A percentile compares a stretch with the other conserved stretches of the same genome.
Evolutionary conservation across 1,140 invertebrate species (phyloP).

Genomic region (Phenacoccus solenopsis): DNA sequence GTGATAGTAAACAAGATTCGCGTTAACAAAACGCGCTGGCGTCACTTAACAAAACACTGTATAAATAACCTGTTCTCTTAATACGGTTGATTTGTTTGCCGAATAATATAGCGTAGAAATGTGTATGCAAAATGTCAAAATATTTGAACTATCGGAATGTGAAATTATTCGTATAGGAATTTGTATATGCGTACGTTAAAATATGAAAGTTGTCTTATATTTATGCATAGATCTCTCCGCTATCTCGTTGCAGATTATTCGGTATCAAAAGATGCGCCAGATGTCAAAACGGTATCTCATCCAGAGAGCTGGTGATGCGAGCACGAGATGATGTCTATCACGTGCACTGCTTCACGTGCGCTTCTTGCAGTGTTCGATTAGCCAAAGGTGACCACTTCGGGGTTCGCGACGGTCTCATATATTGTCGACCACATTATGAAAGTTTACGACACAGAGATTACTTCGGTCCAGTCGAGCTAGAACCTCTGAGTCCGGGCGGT

Average conservation of each 20-base stretch:
- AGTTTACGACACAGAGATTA: conserved; percentile 34
- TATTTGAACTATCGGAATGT: too few species aligned
- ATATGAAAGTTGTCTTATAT: too few species aligned
- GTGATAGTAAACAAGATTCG: not conserved
- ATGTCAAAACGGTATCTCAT: conserved; percentile 68
- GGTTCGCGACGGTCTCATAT: conserved; percentile 42
- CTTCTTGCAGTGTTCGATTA: conserved; percentile 60
- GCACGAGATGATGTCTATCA: conserved; percentile 80
- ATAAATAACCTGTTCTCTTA: too few species aligned
- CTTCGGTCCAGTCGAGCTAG: conserved; percentile 28
- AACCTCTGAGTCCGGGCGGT: conserved; percentile 30
- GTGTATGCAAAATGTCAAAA: too few species aligned
- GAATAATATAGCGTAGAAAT: too few species aligned
- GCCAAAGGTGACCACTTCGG: conserved; percentile 83
- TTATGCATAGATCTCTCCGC: too few species aligned
- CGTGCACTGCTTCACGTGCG: conserved; percentile 79
- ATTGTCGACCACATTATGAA: conserved; percentile 51
- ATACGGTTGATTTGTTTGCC: not conserved
- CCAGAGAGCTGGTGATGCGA: conserved; percentile 85
- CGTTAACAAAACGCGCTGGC: not conserved
- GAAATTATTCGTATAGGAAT: too few species aligned
- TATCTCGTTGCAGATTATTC: conserved; percentile 56
- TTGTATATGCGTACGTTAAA: too few species aligned
- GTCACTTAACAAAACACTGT: too few species aligned
- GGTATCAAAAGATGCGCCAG: conserved; percentile 68